These are phyloP conservation scores for Thripadectes ignobilis DNA, from an alignment of 2,797 vertebrate genomes.

Conservation along the genomic window DNA sequence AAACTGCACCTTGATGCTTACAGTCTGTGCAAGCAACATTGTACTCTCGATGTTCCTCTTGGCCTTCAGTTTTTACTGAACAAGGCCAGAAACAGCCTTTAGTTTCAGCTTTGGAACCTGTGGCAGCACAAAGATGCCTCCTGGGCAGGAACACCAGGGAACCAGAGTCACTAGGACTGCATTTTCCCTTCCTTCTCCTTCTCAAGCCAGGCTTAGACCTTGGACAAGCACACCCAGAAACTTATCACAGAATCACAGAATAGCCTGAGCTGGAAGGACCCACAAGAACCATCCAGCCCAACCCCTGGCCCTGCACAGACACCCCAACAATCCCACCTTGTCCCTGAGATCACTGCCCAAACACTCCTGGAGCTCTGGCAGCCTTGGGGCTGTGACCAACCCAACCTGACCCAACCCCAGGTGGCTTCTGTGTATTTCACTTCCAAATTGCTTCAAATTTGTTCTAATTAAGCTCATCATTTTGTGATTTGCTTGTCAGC, in stretches of 20 bases:
- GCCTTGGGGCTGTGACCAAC: not conserved
- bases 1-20: not conserved
- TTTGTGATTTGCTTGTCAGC: not conserved
- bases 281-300: not conserved
- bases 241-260: not conserved
- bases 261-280: not conserved
- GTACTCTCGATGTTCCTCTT: not conserved
- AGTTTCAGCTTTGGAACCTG: not conserved
- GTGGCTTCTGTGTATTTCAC: not conserved
- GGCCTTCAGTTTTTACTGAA: not conserved
- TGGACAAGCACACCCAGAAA: not conserved
- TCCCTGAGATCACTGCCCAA: rapidly evolving
- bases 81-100: not conserved
- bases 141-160: not conserved
- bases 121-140: not conserved
- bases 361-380: not conserved
- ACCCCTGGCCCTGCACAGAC: not conserved
- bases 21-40: rapidly evolving
- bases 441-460: not conserved
- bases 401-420: not conserved
- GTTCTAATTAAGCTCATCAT: not conserved
- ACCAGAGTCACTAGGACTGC: not conserved
- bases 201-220: not conserved
- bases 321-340: not conserved
- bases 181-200: not conserved